Percentiles rank a stretch among this genome's conserved stretches.
Evolutionary conservation across 2,113 vertebrate species (phyloP).

Genomic region (Urocynchramus pylzowi): DNA sequence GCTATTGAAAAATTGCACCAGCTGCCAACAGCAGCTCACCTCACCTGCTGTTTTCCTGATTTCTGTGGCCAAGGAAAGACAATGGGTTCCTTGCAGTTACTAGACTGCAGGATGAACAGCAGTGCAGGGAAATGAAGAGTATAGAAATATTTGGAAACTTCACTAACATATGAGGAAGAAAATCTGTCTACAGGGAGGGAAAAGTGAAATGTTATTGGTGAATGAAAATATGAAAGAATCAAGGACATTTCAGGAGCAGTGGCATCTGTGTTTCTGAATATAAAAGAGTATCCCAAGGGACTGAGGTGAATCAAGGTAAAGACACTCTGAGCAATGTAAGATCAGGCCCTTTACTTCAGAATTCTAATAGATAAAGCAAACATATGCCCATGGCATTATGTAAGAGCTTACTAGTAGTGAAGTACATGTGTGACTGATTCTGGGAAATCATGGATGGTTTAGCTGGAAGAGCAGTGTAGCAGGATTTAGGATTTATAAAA

Average conservation of each 20-base stretch:
- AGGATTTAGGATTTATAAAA: background rate
- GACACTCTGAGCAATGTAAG: background rate
- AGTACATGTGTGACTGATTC: background rate
- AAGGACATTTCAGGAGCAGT: background rate
- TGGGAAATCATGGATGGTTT: background rate
- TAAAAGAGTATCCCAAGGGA: background rate
- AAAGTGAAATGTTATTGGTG: background rate
- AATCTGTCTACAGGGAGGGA: background rate
- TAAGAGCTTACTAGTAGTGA: background rate
- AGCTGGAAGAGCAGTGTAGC: background rate
- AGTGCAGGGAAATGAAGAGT: background rate
- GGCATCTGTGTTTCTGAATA: background rate
- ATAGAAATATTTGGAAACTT: background rate
- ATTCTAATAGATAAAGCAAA: background rate
- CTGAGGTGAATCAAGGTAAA: background rate
- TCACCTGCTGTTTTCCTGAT: background rate
- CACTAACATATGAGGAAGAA: background rate
- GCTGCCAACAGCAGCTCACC: background rate
- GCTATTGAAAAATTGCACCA: background rate
- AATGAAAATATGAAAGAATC: background rate
- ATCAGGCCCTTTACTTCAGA: background rate
- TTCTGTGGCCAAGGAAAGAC: background rate
- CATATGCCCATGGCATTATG: background rate
- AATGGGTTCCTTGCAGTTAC: background rate
- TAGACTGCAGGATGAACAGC: background rate